Evolutionary conservation across 35 echinoderm and acorn worm genomes (phyloP).

Genomic region (Apostichopus japonicus): DNA sequence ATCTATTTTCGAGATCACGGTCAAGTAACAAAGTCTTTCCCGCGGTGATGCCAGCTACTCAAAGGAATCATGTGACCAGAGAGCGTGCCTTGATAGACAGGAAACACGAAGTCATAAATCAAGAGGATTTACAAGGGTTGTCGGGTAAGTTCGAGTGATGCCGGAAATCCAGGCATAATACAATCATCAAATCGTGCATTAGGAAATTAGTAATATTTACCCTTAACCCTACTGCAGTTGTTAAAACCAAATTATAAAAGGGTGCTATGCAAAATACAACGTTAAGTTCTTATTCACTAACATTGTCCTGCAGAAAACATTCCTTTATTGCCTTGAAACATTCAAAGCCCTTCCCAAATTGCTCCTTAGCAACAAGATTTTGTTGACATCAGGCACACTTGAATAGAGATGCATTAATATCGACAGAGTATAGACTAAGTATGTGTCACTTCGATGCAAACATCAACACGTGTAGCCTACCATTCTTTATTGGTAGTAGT

Average conservation of each 20-base stretch:
- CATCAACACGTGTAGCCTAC: no score
- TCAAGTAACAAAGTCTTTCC: background rate
- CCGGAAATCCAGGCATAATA: background rate
- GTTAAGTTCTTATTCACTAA: background rate
- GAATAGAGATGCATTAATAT: no score
- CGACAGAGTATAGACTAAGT: no score
- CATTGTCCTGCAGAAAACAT: background rate
- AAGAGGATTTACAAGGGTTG: background rate
- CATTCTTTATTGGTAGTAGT: no score
- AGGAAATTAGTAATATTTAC: background rate
- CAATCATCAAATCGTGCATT: background rate
- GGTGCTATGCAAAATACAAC: background rate
- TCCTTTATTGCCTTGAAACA: background rate
- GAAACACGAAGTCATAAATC: background rate
- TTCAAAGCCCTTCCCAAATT: no score
- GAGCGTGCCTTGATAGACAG: background rate
- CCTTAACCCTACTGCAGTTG: no score
- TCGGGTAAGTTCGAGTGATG: background rate
- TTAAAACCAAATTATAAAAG: background rate
- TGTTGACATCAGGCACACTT: no score
- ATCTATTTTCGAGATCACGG: background rate
- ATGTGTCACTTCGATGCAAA: no score
- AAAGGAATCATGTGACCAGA: background rate
- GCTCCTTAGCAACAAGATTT: no score
- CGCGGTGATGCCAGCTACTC: background rate